phyloP scores from a whole-genome alignment of 1,140 invertebrate genomes.

The Dinoponera quadriceps region DNA sequence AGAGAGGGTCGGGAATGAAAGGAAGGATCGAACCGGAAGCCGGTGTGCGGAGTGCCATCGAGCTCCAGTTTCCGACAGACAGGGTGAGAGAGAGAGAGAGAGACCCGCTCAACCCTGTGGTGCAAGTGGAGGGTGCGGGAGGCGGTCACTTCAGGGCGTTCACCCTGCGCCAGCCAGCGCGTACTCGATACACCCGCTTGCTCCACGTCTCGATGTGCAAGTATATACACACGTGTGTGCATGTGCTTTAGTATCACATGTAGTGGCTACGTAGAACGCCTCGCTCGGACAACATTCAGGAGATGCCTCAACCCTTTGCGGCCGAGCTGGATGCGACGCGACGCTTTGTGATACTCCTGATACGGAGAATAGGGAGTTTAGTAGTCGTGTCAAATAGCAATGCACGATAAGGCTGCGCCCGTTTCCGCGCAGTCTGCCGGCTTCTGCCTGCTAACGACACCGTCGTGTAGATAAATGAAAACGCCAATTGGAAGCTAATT shows the following conservation, averaged over 20 bases:
- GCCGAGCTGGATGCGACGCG: constrained; percentile 7
- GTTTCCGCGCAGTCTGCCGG: no score
- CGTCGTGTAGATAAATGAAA: no score
- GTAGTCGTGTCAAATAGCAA: not conserved
- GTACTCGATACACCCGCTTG: constrained; percentile 71
- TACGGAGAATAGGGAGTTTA: constrained; percentile 18
- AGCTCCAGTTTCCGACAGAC: constrained; percentile 69
- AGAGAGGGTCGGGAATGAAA: constrained; percentile 1
- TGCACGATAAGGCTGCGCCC: no score
- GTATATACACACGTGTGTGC: not conserved
- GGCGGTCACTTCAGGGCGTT: constrained; percentile 77
- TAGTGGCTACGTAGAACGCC: constrained; percentile 1
- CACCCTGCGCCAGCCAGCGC: constrained; percentile 73
- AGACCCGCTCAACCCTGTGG: no score
- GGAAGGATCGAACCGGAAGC: constrained; percentile 55
- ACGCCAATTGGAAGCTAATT: no score
- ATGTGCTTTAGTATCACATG: not conserved
- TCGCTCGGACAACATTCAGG: constrained; percentile 35
- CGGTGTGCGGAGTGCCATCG: constrained; percentile 38
- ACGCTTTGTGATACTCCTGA: constrained; percentile 28
- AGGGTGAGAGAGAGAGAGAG: constrained; percentile 27
- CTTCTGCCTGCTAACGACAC: no score
- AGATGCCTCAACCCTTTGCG: constrained; percentile 48
- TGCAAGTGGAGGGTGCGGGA: constrained; percentile 70
- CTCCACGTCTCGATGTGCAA: constrained; percentile 22